Conservation (phyloP, 2,888 invertebrate species). For the Tachina lurida region DNA sequence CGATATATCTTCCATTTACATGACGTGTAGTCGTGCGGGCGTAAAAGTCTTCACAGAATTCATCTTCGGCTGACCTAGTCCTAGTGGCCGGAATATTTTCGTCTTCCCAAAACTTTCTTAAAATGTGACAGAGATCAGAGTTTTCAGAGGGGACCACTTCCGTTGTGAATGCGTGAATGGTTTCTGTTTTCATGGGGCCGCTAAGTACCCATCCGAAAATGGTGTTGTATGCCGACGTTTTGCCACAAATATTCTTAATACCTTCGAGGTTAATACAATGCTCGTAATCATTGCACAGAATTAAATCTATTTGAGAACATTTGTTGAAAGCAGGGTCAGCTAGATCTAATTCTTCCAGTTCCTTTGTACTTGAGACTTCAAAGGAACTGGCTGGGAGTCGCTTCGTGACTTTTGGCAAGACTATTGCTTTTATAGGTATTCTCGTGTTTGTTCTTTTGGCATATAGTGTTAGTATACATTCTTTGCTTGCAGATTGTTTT, state of each 20-base stretch:
- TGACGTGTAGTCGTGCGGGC: too few species aligned
- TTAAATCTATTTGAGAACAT: not conserved
- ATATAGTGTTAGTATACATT: not conserved
- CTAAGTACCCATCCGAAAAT: not conserved
- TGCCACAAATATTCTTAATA: not conserved
- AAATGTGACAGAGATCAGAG: not conserved
- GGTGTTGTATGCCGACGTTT: not conserved
- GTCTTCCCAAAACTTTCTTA: not conserved
- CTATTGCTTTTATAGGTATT: not conserved
- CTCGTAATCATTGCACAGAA: not conserved
- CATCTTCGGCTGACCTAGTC: not conserved
- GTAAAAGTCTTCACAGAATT: not conserved
- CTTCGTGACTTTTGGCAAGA: constrained; percentile 3
- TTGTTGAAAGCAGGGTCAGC: not conserved
- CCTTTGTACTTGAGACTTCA: not conserved
- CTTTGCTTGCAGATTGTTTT: constrained; percentile 1
- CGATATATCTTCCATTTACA: too few species aligned
- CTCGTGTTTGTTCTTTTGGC: not conserved
- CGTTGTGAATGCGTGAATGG: not conserved
- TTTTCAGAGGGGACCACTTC: not conserved
- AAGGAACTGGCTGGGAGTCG: not conserved
- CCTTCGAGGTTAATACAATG: not conserved
- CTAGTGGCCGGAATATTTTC: not conserved
- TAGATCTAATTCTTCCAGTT: not conserved
- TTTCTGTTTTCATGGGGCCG: not conserved